Conservation (phyloP, 2,113 vertebrate species). For the Vimba vimba region DNA sequence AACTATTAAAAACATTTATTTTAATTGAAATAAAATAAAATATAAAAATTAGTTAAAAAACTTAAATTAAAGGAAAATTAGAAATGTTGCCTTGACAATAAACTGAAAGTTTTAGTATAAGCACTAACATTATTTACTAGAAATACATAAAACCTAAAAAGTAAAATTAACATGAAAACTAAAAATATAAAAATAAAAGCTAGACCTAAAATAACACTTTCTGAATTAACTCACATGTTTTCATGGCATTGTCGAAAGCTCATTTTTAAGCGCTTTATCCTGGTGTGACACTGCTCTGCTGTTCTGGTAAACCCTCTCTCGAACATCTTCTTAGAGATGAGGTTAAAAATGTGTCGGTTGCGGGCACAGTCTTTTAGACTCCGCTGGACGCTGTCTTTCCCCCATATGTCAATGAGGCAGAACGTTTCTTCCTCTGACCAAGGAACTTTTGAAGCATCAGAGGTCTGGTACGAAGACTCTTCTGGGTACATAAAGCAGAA, state of each 20-base stretch:
- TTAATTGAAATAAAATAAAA: too few species aligned
- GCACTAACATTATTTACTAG: too few species aligned
- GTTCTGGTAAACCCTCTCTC: conserved; percentile 72
- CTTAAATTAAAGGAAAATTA: too few species aligned
- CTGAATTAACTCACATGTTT: conserved; percentile 57
- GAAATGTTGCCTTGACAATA: too few species aligned
- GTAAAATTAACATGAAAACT: too few species aligned
- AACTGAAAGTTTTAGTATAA: too few species aligned
- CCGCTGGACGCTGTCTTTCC: conserved; percentile 69
- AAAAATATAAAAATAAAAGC: too few species aligned
- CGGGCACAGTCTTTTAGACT: conserved; percentile 74
- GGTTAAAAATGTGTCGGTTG: conserved; percentile 74
- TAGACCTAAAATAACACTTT: too few species aligned
- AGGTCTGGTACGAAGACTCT: conserved; percentile 48
- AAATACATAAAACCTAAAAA: too few species aligned
- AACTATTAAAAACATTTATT: too few species aligned
- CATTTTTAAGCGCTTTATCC: conserved; percentile 75
- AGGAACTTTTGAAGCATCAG: conserved; percentile 68
- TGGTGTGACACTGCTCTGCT: conserved; percentile 74
- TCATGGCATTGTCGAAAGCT: conserved; percentile 64
- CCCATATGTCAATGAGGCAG: conserved; percentile 75
- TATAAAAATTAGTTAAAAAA: too few species aligned
- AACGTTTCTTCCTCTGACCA: conserved; percentile 77
- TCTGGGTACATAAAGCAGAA: conserved; percentile 60
- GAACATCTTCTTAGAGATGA: conserved; percentile 72